A percentile compares a stretch with the other conserved stretches of the same genome.
Conservation (phyloP, 2,888 invertebrate genomes). For the Leistus spinibarbis region DNA sequence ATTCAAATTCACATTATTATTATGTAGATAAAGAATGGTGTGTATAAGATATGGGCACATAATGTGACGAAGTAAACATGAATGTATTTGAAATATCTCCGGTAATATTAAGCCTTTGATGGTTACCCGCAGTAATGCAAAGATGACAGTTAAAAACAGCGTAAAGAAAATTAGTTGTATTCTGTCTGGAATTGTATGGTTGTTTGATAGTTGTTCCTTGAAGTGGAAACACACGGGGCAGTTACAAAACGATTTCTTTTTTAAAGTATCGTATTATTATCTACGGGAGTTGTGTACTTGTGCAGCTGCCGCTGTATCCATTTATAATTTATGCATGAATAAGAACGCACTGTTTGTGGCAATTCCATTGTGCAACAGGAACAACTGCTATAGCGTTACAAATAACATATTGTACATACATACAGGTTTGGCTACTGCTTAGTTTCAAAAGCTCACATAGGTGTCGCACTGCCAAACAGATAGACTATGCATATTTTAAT, state of each 20-base stretch:
- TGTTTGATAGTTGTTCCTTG: constrained; percentile 18
- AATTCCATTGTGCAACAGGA: constrained; percentile 33
- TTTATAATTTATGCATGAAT: constrained; percentile 39
- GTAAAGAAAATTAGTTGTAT: not conserved
- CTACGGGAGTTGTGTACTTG: not conserved
- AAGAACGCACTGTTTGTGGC: constrained; percentile 33
- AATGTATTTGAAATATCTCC: no score
- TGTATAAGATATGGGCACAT: no score
- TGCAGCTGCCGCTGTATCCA: constrained; percentile 30
- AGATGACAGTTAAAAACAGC: not conserved
- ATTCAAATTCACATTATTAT: no score
- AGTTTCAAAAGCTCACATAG: not conserved
- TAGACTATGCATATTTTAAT: no score
- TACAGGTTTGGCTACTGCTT: constrained; percentile 35
- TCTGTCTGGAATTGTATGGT: constrained; percentile 13
- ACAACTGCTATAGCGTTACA: constrained; percentile 27
- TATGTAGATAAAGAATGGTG: no score
- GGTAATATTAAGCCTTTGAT: no score
- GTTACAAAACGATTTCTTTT: constrained; percentile 28
- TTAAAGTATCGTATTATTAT: constrained; percentile 14
- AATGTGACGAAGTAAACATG: no score
- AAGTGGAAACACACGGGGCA: constrained; percentile 22
- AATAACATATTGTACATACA: not conserved
- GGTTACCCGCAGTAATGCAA: not conserved
- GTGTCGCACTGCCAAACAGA: no score